These are phyloP conservation scores for Melanostoma scalare DNA, from an alignment of 2,888 invertebrate genomes.

Conservation along the genomic window DNA sequence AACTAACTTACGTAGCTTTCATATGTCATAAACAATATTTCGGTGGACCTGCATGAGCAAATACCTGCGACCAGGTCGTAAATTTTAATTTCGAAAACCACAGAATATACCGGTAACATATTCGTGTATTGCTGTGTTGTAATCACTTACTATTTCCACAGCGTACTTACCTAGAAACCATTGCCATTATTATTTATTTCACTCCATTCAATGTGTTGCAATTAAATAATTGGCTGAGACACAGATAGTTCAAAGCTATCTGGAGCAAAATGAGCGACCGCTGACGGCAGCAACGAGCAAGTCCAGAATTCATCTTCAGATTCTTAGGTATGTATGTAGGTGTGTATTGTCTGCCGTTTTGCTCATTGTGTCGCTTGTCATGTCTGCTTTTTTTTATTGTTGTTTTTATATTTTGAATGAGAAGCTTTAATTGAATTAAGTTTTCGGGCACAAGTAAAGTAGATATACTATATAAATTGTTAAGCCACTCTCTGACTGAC, in stretches of 20 bases:
- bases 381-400: slow-evolving; percentile 10
- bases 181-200: slow-evolving; percentile 46
- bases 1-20: no score
- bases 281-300: slow-evolving; percentile 16
- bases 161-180: slow-evolving; percentile 34
- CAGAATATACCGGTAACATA: not conserved
- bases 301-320: slow-evolving; percentile 17
- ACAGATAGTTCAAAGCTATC: slow-evolving; percentile 48
- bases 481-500: slow-evolving; percentile 11
- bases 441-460: slow-evolving; percentile 58
- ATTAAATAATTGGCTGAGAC: slow-evolving; percentile 46
- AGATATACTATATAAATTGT: slow-evolving; percentile 11
- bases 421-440: slow-evolving; percentile 64
- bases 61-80: not conserved
- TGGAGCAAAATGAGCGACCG: slow-evolving; percentile 25
- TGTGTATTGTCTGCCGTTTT: slow-evolving; percentile 7
- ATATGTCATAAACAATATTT: no score
- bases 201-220: slow-evolving; percentile 38
- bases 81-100: not conserved
- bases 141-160: slow-evolving; percentile 29
- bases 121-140: slow-evolving; percentile 6
- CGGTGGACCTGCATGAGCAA: not conserved
- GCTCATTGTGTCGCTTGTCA: slow-evolving; percentile 26
- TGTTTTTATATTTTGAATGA: slow-evolving; percentile 13
- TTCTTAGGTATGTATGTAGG: slow-evolving; percentile 7